Percentiles rank a stretch among this genome's conserved stretches.
Evolutionary conservation across 2,113 vertebrate species (phyloP).

Genomic region (Cinclus mexicanus): DNA sequence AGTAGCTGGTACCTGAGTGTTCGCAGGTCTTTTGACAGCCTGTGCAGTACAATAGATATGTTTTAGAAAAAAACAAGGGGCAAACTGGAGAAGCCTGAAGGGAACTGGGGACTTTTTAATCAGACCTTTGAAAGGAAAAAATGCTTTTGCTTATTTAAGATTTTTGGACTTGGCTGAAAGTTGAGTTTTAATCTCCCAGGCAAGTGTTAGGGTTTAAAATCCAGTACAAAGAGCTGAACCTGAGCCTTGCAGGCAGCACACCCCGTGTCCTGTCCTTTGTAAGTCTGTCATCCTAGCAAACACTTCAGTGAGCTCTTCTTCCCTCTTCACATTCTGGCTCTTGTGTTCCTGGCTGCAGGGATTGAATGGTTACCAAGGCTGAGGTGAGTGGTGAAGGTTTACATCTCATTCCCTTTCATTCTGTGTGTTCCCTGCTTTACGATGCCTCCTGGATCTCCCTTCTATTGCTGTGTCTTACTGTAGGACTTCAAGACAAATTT

Average conservation of each 20-base stretch:
- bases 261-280: background rate
- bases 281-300: background rate
- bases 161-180: background rate
- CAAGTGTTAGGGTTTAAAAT: background rate
- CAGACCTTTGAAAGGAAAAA: background rate
- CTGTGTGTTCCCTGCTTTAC: background rate
- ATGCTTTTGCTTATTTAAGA: background rate
- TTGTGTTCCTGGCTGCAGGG: background rate
- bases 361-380: background rate
- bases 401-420: background rate
- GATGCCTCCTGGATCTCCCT: background rate
- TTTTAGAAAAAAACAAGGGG: background rate
- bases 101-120: background rate
- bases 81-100: background rate
- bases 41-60: background rate
- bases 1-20: background rate
- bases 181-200: background rate
- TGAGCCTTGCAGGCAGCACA: background rate
- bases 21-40: background rate
- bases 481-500: background rate
- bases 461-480: rapidly evolving
- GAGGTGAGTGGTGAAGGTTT: background rate
- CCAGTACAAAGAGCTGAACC: background rate
- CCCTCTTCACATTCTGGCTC: background rate
- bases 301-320: background rate